Evolutionary conservation across 2,113 vertebrate species (phyloP), one percentile per base, ranked within the genome.

Genomic region (Gracilinanus agilis): DNA sequence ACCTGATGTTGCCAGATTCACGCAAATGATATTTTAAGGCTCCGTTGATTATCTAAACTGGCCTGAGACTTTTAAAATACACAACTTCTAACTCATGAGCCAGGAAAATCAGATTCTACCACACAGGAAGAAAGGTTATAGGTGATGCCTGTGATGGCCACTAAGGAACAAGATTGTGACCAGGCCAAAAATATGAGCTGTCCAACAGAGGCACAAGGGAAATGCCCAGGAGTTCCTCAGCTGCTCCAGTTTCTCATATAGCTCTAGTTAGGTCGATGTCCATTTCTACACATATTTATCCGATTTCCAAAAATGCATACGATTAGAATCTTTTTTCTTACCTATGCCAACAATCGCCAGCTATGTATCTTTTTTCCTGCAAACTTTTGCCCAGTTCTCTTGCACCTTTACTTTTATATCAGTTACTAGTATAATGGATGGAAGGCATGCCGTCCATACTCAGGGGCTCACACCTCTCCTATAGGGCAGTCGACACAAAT

Each of bases 241-340:
- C 44, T 53, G 44, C 44, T 53, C 49, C 10, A 21, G 3, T 7
- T 44, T 23, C 24, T 92, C 54, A 27, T 55, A 61, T 75, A 92
- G 91, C 90, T 13, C 44, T 88, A 1, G 40, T 90, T 34, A 83
- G 58, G 75, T 55, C 11, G 4, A 29, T 40, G 91, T 40, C 24
- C 54, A 40, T 53, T 56, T 88, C 49, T 93, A 67, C 24, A 54
- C 49, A 25, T 25, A 3, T 91, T 40, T 90, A 67, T 90, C 44
- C 24, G 19, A 9, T 44, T 67, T 54, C 83, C 88, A 2, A 40
- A 2, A 40, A 49, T 90, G 19, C 54, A 54, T 90, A 34, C 53
- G 58, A 1, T 95, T 54, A 94, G 94, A 92, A 93, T 92, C 88
- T 61, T 55, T n/a, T 55, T 55, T 53, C 83, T 58, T 44, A 25